These are phyloP conservation scores for Pedicia rivosa DNA, from an alignment of 2,888 invertebrate species.

Conservation along the genomic window DNA sequence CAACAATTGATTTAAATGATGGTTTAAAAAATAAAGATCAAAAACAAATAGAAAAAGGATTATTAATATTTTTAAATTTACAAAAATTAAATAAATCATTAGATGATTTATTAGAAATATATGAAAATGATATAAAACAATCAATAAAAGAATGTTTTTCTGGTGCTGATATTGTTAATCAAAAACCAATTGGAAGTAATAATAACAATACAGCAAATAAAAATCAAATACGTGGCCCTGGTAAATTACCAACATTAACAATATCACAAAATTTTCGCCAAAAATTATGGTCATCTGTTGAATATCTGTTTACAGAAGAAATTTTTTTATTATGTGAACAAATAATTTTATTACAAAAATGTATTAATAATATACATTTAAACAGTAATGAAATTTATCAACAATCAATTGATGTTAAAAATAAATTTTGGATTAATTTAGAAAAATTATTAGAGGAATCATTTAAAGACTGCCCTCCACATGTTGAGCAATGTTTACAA, in stretches of 20 bases:
- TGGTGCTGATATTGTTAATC: constrained; percentile 22
- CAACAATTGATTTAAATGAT: constrained; percentile 61
- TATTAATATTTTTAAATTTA: constrained; percentile 35
- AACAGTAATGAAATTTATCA: constrained; percentile 24
- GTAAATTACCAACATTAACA: constrained; percentile 36
- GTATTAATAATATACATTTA: constrained; percentile 23
- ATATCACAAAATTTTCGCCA: constrained; percentile 36
- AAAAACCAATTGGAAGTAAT: constrained; percentile 37
- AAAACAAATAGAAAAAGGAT: constrained; percentile 43
- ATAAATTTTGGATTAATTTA: constrained; percentile 37
- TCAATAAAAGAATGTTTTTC: constrained; percentile 29
- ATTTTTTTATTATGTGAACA: constrained; percentile 57
- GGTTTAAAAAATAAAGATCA: constrained; percentile 64
- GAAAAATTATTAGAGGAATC: constrained; percentile 30
- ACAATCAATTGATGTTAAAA: constrained; percentile 29
- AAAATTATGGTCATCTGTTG: constrained; percentile 76
- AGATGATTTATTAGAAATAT: constrained; percentile 26
- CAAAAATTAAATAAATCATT: constrained; percentile 26
- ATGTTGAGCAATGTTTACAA: constrained; percentile 26
- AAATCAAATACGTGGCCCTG: constrained; percentile 32
- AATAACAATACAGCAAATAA: constrained; percentile 30
- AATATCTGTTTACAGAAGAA: constrained; percentile 65
- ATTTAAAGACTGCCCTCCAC: constrained; percentile 24
- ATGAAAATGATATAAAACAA: constrained; percentile 26
- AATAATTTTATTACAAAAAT: constrained; percentile 27